Evolutionary conservation across 1,140 invertebrate genomes (phyloP).

Genomic region (Lordiphosa mommai): DNA sequence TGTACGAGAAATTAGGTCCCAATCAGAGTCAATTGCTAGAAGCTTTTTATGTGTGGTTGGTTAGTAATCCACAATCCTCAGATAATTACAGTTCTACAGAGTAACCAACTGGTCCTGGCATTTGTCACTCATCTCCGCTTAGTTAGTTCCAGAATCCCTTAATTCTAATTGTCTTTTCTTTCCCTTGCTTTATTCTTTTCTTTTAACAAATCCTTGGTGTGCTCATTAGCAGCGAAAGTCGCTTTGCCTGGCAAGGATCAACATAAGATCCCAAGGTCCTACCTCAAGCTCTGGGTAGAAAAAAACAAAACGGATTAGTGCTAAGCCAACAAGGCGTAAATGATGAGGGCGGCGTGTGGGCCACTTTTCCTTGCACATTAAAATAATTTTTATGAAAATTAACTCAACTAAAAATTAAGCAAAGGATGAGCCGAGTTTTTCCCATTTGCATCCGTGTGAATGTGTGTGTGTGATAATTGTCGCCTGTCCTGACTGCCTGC

Average conservation of each 20-base stretch:
- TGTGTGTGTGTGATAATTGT: conserved; percentile 53
- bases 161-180: background rate
- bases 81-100: no score
- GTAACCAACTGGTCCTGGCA: no score
- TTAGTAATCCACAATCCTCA: no score
- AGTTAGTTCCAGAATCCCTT: background rate
- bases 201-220: conserved; percentile 5
- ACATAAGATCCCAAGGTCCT: conserved; percentile 10
- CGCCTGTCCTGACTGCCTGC: conserved; percentile 28
- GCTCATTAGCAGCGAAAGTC: conserved; percentile 53
- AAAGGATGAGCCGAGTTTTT: conserved; percentile 19
- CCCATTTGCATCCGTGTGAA: background rate
- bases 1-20: no score
- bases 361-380: conserved; percentile 49
- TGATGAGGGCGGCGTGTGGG: conserved; percentile 10
- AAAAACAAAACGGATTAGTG: conserved; percentile 51
- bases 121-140: background rate
- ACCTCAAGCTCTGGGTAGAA: conserved; percentile 33
- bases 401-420: conserved; percentile 48
- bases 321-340: conserved; percentile 53
- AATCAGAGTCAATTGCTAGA: no score
- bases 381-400: conserved; percentile 70
- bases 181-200: background rate
- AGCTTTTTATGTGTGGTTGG: no score
- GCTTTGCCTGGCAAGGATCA: conserved; percentile 29